phyloP scores from a whole-genome alignment of 1,140 invertebrate species.

The Holotrichia oblita region DNA sequence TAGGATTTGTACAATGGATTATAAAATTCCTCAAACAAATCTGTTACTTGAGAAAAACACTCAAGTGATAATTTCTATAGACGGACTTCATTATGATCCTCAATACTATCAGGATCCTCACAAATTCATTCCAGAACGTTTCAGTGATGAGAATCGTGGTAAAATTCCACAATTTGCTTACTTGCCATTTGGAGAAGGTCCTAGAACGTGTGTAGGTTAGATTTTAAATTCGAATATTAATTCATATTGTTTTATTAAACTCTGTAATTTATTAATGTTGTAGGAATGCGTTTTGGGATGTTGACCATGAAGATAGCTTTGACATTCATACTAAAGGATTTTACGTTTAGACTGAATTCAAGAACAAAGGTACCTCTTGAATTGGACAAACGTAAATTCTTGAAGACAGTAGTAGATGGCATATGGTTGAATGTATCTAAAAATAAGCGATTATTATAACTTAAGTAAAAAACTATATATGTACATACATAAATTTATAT shows the following conservation, averaged over 20 bases:
- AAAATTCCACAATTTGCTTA: slow-evolving; percentile 53
- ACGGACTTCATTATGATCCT: slow-evolving; percentile 57
- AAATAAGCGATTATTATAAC: too few relatives aligned
- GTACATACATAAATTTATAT: too few relatives aligned
- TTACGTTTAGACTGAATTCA: slow-evolving; percentile 21
- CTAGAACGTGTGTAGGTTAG: slow-evolving; percentile 47
- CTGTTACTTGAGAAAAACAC: slow-evolving; percentile 51
- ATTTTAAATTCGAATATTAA: background rate
- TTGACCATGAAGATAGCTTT: slow-evolving; percentile 15
- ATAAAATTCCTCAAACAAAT: slow-evolving; percentile 46
- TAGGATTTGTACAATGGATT: slow-evolving; percentile 54
- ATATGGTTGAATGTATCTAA: slow-evolving; percentile 22
- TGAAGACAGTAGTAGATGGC: background rate
- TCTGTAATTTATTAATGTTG: slow-evolving; percentile 47
- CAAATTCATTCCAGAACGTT: slow-evolving; percentile 68
- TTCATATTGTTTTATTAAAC: background rate
- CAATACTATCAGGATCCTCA: slow-evolving; percentile 66
- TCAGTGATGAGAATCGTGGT: slow-evolving; percentile 57
- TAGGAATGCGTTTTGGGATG: slow-evolving; percentile 52
- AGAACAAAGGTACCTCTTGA: slow-evolving; percentile 30
- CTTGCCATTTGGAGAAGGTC: too few relatives aligned
- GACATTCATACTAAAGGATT: slow-evolving; percentile 23
- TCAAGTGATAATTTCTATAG: slow-evolving; percentile 49
- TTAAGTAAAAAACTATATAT: too few relatives aligned
- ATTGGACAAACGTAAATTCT: background rate